These are phyloP conservation scores for Brachionus rotundiformis DNA, from an alignment of 1,140 invertebrate species.

Conservation along the genomic window DNA sequence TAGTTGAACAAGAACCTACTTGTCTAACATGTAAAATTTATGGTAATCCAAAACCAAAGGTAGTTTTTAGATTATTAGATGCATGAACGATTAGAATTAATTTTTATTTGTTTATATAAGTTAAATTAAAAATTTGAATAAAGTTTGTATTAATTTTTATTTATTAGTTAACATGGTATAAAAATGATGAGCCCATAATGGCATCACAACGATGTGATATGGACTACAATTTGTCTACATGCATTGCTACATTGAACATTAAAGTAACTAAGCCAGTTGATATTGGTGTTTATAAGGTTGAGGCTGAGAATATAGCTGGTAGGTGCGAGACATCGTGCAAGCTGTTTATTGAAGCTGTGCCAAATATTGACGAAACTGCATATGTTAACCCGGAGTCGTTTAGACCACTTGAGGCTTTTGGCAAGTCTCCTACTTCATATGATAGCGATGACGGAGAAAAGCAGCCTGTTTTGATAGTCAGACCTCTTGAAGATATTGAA, in stretches of 20 bases:
- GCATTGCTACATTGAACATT: constrained; percentile 48
- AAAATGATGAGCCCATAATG: constrained; percentile 45
- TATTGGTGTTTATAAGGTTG: constrained; percentile 90
- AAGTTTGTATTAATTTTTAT: constrained; percentile 13
- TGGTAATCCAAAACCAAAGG: constrained; percentile 73
- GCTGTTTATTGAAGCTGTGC: constrained; percentile 67
- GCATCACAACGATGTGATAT: constrained; percentile 6
- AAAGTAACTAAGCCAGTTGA: constrained; percentile 74
- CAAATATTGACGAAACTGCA: constrained; percentile 29
- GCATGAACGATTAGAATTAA: constrained; percentile 63
- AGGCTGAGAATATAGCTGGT: constrained; percentile 90
- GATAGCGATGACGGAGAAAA: constrained; percentile 49
- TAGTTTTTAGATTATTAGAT: constrained; percentile 59
- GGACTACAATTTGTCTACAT: constrained; percentile 38
- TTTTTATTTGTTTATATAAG: not conserved
- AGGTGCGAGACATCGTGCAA: constrained; percentile 61
- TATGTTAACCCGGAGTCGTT: constrained; percentile 48
- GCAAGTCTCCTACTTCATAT: not conserved
- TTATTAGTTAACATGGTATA: constrained; percentile 49
- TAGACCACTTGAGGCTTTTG: not conserved
- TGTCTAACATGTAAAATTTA: constrained; percentile 77
- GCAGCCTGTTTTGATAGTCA: constrained; percentile 40
- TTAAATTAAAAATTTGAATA: not conserved
- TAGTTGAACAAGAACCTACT: constrained; percentile 62
- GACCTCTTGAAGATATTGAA: constrained; percentile 48